Conservation (phyloP, 2,797 vertebrate genomes). For the Bryconaethiops microstoma region DNA sequence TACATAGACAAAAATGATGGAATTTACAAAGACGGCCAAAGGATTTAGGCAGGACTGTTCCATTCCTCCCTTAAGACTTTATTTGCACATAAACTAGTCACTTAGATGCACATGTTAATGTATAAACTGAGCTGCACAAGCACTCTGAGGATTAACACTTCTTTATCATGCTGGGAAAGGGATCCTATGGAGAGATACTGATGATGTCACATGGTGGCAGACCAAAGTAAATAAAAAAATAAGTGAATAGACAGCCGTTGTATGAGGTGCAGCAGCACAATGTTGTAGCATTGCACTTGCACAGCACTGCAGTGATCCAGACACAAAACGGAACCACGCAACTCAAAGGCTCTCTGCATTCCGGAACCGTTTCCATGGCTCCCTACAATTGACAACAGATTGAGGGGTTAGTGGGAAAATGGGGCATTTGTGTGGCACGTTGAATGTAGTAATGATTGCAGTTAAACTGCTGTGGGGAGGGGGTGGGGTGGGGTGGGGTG, state of each 20-base stretch:
- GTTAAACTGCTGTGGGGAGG: slow-evolving; percentile 60
- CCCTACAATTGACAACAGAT: slow-evolving; percentile 75
- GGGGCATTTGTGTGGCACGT: slow-evolving; percentile 68
- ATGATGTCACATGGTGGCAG: slow-evolving; percentile 41
- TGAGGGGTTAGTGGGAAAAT: slow-evolving; percentile 79
- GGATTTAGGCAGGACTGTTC: background rate
- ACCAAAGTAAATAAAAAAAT: slow-evolving; percentile 50
- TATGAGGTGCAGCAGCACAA: slow-evolving; percentile 21
- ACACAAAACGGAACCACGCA: slow-evolving; percentile 60
- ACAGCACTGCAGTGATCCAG: slow-evolving; percentile 65
- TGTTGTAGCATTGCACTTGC: slow-evolving; percentile 46
- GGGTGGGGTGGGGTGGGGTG: slow-evolving; percentile 54
- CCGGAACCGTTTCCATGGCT: slow-evolving; percentile 73
- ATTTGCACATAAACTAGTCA: background rate
- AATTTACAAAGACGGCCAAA: background rate
- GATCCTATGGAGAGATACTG: slow-evolving; percentile 18
- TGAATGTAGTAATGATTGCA: slow-evolving; percentile 70
- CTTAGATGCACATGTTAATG: background rate
- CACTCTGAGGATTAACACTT: slow-evolving; percentile 7
- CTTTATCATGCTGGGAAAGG: slow-evolving; percentile 9
- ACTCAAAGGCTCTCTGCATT: slow-evolving; percentile 70
- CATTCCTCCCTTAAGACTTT: background rate
- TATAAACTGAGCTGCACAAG: slow-evolving; percentile 11
- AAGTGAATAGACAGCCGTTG: slow-evolving; percentile 12
- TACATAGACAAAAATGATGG: no score